A percentile compares a stretch with the other conserved stretches of the same genome.
These are phyloP conservation scores for Lycocerus yunnanus DNA, from an alignment of 2,888 invertebrate species.

Conservation along the genomic window DNA sequence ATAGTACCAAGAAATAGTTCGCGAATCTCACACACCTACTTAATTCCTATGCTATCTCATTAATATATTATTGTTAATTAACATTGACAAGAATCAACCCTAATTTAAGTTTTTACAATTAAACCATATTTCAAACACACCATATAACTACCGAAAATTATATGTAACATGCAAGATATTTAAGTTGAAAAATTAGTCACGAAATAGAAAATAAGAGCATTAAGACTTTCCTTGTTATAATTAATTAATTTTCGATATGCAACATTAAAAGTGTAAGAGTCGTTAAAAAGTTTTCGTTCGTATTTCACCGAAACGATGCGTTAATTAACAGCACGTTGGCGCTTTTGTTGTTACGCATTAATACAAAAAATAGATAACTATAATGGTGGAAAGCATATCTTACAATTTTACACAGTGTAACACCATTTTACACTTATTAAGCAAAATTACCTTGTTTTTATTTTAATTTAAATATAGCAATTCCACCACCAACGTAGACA, in stretches of 20 bases:
- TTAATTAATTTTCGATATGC: constrained; percentile 13
- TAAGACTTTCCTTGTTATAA: constrained; percentile 4
- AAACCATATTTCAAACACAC: neutral
- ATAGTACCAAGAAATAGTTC: neutral
- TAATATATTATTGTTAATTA: neutral
- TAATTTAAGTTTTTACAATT: neutral
- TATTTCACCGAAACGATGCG: constrained; percentile 11
- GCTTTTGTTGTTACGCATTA: constrained; percentile 24
- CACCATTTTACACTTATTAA: constrained; percentile 30
- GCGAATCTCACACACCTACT: neutral
- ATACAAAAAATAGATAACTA: constrained; percentile 1
- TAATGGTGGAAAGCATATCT: constrained; percentile 1
- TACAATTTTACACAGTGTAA: constrained; percentile 20
- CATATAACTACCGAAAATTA: neutral
- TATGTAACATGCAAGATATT: neutral
- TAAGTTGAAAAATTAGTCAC: constrained; percentile 2
- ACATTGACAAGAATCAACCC: neutral
- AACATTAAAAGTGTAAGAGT: constrained; percentile 18
- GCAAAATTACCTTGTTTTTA: neutral
- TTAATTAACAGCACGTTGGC: constrained; percentile 25
- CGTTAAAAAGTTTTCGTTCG: neutral
- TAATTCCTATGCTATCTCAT: neutral
- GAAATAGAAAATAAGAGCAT: neutral
- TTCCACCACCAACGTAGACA: constrained; percentile 17
- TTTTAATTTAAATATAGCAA: constrained; percentile 8